Base-by-base conservation (phyloP, 1,140 invertebrate species). In the Capitella teleta region DNA sequence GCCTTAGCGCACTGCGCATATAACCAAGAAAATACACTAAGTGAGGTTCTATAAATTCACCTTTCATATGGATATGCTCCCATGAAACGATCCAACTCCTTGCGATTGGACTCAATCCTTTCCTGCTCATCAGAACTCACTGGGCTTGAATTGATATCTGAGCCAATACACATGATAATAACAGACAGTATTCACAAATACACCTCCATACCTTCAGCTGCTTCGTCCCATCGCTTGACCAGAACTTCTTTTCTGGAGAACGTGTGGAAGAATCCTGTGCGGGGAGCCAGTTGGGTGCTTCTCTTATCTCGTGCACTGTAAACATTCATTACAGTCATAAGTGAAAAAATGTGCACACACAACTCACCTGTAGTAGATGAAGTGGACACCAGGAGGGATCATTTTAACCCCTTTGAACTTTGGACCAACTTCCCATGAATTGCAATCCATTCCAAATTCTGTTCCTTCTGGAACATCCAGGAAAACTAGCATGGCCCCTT, bases 301-400 rank as follows among this genome's bases (percentile, higher is more conserved):
- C 78, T 74, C 57, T n/a, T n/a, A n/a, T 73, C 74, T 0, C 71
- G 66, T 14, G 78, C 74, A 67, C 80, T 82, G 60, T 48, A 72
- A 52, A 59, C 53, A 34, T 3, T 21, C 19, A 43, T 21, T 43
- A 5, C n/a, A 43, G n/a, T 23, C 8, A 18, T 18, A 43, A 43
- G 6, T 43, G 18, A 43, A 43, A 10, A 41, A 41, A 3, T 43
- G 25, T 23, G 25, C 3, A 44, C 14, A 30, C 46, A 23, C 25
- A 43, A 56, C 49, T 59, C 63, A 79, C 79, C 87, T 92, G 66
- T 87, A 95, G 73, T 90, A 87, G 6, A 98, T 76, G 66, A 86
- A 98, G 74, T 98, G 95, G 48, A 96, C 70, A 18, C 95, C 95
- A 14, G 90, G 88, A 1, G 94, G 94, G 55, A 98, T 97, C 91